Evolutionary conservation across 2,113 vertebrate genomes (phyloP).

Genomic region (Panurus biarmicus): DNA sequence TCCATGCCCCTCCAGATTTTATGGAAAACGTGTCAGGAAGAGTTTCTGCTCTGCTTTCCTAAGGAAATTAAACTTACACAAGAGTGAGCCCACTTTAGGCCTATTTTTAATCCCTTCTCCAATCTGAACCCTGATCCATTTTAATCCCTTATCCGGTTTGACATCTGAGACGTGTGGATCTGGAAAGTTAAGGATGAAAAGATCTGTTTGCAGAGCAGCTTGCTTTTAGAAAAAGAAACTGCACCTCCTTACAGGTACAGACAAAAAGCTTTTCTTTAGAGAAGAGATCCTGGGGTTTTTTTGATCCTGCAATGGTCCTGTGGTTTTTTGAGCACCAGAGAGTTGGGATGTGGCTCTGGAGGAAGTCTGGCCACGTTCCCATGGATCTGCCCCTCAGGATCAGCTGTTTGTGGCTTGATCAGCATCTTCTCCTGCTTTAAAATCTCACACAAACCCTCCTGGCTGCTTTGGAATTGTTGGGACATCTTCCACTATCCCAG

Average conservation of each 20-base stretch:
- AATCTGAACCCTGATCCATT: too few relatives aligned
- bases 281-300: neutral
- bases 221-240: neutral
- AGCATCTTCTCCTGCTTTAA: neutral
- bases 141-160: neutral
- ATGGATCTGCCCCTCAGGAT: neutral
- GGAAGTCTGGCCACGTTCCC: accelerated
- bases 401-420: neutral
- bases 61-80: neutral
- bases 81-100: neutral
- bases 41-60: neutral
- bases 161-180: neutral
- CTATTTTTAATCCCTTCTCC: neutral
- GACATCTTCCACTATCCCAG: neutral
- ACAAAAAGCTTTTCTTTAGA: neutral
- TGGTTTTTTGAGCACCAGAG: neutral
- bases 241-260: neutral
- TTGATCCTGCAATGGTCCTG: too few relatives aligned
- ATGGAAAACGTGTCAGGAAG: neutral
- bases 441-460: neutral
- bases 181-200: neutral
- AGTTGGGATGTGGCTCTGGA: neutral
- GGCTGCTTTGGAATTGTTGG: neutral
- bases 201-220: neutral
- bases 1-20: neutral